These are phyloP conservation scores for Perdita meconis DNA, from an alignment of 2,888 invertebrate species.

Conservation along the genomic window DNA sequence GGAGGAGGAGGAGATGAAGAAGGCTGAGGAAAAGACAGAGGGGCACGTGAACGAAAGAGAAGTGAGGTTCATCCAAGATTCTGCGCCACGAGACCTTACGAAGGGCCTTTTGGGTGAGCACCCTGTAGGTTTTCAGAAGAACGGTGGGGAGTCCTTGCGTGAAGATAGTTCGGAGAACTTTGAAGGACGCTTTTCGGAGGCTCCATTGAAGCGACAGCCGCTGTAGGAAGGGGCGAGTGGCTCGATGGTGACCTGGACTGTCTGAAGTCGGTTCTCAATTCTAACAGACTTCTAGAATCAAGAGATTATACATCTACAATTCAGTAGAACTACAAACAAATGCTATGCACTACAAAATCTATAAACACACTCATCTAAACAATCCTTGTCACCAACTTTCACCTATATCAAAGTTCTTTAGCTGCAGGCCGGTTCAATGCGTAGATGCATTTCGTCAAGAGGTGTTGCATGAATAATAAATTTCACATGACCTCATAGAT, in stretches of 20 bases:
- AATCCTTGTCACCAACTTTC: no score
- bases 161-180: no score
- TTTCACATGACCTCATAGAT: not conserved
- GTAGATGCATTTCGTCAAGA: not conserved
- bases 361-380: no score
- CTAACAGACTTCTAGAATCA: no score
- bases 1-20: constrained; percentile 18
- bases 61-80: constrained; percentile 60
- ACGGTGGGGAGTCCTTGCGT: not conserved
- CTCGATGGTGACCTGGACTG: not conserved
- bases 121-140: not conserved
- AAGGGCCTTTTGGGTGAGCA: constrained; percentile 10
- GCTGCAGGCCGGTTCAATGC: not conserved
- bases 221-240: not conserved
- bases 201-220: not conserved
- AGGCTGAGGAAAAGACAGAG: constrained; percentile 20
- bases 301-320: no score
- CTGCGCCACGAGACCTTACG: constrained; percentile 28
- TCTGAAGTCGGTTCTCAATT: not conserved
- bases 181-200: no score
- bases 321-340: no score
- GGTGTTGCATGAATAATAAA: constrained; percentile 1
- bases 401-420: not conserved
- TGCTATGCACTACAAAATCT: no score
- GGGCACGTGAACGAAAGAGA: constrained; percentile 17